Percentiles rank a stretch among this genome's conserved stretches.
phyloP scores from a whole-genome alignment of 2,888 invertebrate genomes.

The Cactoblastis cactorum region DNA sequence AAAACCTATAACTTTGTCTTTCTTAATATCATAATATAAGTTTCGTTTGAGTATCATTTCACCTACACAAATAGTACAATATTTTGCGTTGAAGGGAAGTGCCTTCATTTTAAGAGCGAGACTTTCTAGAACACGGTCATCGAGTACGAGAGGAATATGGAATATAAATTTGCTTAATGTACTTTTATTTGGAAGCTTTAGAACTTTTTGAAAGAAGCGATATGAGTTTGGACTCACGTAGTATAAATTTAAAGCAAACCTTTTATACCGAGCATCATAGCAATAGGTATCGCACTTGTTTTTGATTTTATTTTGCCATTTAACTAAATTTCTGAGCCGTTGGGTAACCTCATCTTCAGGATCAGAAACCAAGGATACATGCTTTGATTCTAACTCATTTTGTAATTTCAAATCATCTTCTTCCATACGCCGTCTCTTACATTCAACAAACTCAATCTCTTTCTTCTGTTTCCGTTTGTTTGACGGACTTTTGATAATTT shows the following conservation, averaged over 20 bases:
- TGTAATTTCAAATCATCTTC: background rate
- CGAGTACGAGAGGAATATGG: constrained; percentile 20
- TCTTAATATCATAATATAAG: constrained; percentile 25
- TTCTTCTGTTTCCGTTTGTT: background rate
- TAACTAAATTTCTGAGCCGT: background rate
- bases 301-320: background rate
- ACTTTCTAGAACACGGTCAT: constrained; percentile 18
- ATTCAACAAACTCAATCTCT: background rate
- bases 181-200: constrained; percentile 25
- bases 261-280: background rate
- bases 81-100: constrained; percentile 20
- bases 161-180: constrained; percentile 11
- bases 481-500: too few species aligned
- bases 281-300: background rate
- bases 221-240: constrained; percentile 29
- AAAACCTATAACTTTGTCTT: constrained; percentile 27
- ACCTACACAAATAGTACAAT: constrained; percentile 28
- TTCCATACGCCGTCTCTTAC: background rate
- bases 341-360: background rate
- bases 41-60: constrained; percentile 29
- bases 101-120: constrained; percentile 18
- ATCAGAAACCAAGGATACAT: background rate
- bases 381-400: background rate
- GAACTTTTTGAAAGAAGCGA: constrained; percentile 22
- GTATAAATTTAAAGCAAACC: constrained; percentile 24